phyloP scores from a whole-genome alignment of 64 coral and sea anemone species.

The Platygyra sinensis region DNA sequence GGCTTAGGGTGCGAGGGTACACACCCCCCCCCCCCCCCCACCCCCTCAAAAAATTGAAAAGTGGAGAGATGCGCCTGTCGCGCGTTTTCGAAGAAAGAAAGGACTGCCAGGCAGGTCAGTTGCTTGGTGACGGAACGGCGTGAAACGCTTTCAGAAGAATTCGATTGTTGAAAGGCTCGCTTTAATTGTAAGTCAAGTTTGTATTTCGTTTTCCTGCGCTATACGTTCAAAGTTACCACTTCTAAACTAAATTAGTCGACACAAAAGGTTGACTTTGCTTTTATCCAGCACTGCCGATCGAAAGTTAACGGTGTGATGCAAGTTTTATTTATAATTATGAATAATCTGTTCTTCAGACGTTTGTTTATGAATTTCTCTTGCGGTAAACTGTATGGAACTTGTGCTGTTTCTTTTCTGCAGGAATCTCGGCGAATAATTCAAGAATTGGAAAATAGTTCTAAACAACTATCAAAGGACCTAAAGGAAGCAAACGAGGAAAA shows the following conservation, averaged over 20 bases:
- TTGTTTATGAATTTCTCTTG: not conserved
- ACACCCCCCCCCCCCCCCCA: too few relatives aligned
- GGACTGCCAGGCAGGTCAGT: not conserved
- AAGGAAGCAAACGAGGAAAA: conserved; percentile 58
- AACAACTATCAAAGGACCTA: conserved; percentile 54
- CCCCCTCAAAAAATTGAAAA: too few relatives aligned
- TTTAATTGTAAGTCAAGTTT: conserved; percentile 14
- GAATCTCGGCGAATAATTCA: conserved; percentile 43
- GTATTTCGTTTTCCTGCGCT: not conserved
- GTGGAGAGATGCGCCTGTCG: too few relatives aligned
- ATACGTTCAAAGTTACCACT: not conserved
- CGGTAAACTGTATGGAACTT: not conserved
- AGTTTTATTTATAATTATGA: too few relatives aligned
- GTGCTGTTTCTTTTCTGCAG: not conserved
- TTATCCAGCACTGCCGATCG: too few relatives aligned
- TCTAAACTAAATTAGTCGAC: too few relatives aligned
- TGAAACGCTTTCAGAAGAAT: conserved; percentile 7
- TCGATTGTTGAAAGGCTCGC: not conserved
- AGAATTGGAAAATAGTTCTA: conserved; percentile 48
- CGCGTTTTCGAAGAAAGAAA: too few relatives aligned
- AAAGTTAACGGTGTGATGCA: too few relatives aligned
- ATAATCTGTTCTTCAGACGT: not conserved
- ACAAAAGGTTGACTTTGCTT: too few relatives aligned
- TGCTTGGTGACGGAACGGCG: not conserved
- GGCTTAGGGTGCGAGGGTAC: too few relatives aligned